Evolutionary conservation across 2,888 invertebrate genomes (phyloP).

Genomic region (Cryptus viduatorius): DNA sequence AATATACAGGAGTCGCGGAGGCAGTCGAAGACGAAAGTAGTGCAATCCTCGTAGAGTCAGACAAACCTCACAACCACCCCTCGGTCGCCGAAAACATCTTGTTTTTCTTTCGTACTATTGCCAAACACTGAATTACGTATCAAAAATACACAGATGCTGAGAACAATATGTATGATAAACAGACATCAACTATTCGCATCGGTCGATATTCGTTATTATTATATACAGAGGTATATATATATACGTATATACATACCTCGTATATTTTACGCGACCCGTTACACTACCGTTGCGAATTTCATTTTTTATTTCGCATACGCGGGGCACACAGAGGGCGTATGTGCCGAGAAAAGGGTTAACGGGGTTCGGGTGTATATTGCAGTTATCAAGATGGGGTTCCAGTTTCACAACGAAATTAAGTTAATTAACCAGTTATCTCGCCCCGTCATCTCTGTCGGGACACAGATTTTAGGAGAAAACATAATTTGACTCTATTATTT

Average conservation of each 20-base stretch:
- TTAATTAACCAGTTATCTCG: constrained; percentile 9
- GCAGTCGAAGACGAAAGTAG: constrained; percentile 36
- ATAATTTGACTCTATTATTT: not conserved
- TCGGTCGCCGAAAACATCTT: constrained; percentile 30
- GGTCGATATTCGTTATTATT: not conserved
- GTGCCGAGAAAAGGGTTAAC: not conserved
- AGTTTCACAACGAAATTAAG: constrained; percentile 8
- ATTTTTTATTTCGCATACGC: not conserved
- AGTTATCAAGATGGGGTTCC: constrained; percentile 4
- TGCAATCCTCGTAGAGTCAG: constrained; percentile 33
- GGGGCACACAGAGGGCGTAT: not conserved
- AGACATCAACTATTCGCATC: not conserved
- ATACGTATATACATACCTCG: not conserved
- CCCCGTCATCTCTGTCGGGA: not conserved
- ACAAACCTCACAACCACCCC: constrained; percentile 3
- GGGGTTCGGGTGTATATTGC: not conserved
- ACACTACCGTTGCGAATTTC: not conserved
- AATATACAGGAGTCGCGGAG: constrained; percentile 6
- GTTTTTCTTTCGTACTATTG: constrained; percentile 18
- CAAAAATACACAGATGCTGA: not conserved
- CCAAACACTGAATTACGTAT: not conserved
- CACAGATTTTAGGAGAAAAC: not conserved
- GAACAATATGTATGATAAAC: constrained; percentile 1
- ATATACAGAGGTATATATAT: not conserved
- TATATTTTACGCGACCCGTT: not conserved